A percentile compares a stretch with the other conserved stretches of the same genome.
Conservation (phyloP, 2,888 invertebrate species). For the Platerodrilus igneus region DNA sequence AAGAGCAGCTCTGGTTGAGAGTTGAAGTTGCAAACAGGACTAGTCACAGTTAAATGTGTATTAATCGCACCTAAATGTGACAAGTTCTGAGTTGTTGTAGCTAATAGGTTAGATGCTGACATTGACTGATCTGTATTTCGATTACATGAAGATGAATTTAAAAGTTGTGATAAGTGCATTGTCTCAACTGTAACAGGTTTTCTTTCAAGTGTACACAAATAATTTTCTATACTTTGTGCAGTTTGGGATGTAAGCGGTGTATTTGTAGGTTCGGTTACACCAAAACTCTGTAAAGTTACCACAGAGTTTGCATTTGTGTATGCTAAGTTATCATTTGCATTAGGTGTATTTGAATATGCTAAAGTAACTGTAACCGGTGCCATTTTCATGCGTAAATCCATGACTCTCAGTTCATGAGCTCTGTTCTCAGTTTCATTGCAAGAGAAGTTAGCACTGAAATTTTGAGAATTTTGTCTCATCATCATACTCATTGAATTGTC, state of each 20-base stretch:
- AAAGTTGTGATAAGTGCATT: constrained; percentile 12
- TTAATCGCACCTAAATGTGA: constrained; percentile 18
- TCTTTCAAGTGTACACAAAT: constrained; percentile 52
- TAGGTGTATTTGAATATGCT: too few relatives aligned
- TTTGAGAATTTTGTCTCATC: constrained; percentile 33
- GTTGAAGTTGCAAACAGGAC: constrained; percentile 2
- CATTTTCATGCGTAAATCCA: constrained; percentile 67
- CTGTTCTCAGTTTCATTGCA: constrained; percentile 4
- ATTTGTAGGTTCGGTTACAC: constrained; percentile 46
- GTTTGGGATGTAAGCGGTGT: constrained; percentile 54
- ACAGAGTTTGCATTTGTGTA: constrained; percentile 56
- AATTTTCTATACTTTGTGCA: constrained; percentile 57
- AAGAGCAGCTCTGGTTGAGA: constrained; percentile 10
- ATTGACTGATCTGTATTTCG: constrained; percentile 20
- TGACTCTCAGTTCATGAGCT: constrained; percentile 51
- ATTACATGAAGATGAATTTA: constrained; percentile 11
- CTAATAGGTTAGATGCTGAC: constrained; percentile 23
- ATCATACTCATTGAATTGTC: constrained; percentile 43
- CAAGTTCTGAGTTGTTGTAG: constrained; percentile 23
- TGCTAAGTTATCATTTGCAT: too few relatives aligned
- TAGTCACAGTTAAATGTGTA: constrained; percentile 9
- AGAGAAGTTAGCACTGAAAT: too few relatives aligned
- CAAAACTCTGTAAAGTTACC: constrained; percentile 50
- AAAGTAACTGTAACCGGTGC: constrained; percentile 49
- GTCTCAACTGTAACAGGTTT: constrained; percentile 14